Percentiles rank a stretch among this genome's conserved stretches.
Conservation (phyloP, 1,140 invertebrate species). For the Ruditapes philippinarum region DNA sequence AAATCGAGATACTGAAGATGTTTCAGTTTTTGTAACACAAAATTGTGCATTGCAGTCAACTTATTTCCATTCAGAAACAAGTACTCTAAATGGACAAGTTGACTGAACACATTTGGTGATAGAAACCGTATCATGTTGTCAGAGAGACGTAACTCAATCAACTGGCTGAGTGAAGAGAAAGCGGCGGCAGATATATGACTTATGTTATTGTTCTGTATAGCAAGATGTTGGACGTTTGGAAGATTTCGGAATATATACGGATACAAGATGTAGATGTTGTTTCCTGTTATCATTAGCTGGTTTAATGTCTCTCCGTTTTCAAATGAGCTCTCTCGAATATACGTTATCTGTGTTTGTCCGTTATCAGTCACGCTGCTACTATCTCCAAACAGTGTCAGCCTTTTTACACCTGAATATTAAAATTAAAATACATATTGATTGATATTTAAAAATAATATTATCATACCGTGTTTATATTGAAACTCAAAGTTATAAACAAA, state of each 20-base stretch:
- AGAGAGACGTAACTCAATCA: slow-evolving; percentile 63
- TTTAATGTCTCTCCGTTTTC: slow-evolving; percentile 3
- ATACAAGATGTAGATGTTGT: slow-evolving; percentile 57
- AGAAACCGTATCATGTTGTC: slow-evolving; percentile 63
- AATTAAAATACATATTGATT: too few species aligned
- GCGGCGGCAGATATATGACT: slow-evolving; percentile 52
- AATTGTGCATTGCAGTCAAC: slow-evolving; percentile 10
- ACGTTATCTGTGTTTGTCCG: slow-evolving; percentile 36
- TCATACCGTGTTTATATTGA: neutral
- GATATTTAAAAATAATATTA: neutral
- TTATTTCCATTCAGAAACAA: slow-evolving; percentile 67
- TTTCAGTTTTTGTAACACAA: slow-evolving; percentile 26
- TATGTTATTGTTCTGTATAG: slow-evolving; percentile 70
- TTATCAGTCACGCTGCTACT: slow-evolving; percentile 37
- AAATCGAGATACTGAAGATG: slow-evolving; percentile 64
- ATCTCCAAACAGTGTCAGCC: slow-evolving; percentile 59
- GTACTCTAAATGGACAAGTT: slow-evolving; percentile 31
- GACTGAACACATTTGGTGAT: slow-evolving; percentile 41
- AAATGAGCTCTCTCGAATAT: slow-evolving; percentile 48
- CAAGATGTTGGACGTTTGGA: slow-evolving; percentile 46
- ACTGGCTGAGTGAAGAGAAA: slow-evolving; percentile 33
- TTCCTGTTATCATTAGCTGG: slow-evolving; percentile 65
- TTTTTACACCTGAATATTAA: slow-evolving; percentile 47
- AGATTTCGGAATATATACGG: slow-evolving; percentile 58
- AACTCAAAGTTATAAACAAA: neutral